These are phyloP conservation scores for Leucoraja erinaceus DNA, from an alignment of 2,113 vertebrate species.

Conservation along the genomic window DNA sequence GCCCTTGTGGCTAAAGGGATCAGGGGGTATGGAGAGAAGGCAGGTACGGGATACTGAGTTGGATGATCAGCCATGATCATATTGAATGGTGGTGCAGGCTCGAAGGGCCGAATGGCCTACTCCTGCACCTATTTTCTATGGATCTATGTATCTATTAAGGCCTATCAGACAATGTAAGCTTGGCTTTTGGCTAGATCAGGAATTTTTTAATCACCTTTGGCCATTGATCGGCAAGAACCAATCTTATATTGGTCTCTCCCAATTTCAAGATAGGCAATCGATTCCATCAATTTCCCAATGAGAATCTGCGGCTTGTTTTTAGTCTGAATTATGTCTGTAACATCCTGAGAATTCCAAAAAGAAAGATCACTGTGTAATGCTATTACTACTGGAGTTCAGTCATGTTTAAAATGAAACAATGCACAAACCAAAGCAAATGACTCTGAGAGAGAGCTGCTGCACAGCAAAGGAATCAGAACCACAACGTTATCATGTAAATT, in stretches of 20 bases:
- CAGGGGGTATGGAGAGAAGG: too few species aligned
- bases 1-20: too few species aligned
- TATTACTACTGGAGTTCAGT: not conserved
- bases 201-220: not conserved
- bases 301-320: not conserved
- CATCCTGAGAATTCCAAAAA: not conserved
- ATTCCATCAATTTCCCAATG: not conserved
- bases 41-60: too few species aligned
- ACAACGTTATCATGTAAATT: not conserved
- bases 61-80: too few species aligned
- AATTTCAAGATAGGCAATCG: not conserved
- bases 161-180: not conserved
- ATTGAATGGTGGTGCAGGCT: too few species aligned
- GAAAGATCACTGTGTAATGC: not conserved
- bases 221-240: not conserved
- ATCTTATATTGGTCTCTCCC: not conserved
- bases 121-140: too few species aligned
- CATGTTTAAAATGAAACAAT: not conserved
- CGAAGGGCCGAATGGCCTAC: too few species aligned
- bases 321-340: not conserved
- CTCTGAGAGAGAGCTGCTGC: not conserved
- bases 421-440: not conserved
- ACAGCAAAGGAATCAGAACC: not conserved
- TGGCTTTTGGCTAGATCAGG: not conserved
- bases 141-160: too few species aligned